Evolutionary conservation across 2,797 vertebrate genomes (phyloP), one percentile per base, ranked within the genome.

Genomic region (Nasua narica): DNA sequence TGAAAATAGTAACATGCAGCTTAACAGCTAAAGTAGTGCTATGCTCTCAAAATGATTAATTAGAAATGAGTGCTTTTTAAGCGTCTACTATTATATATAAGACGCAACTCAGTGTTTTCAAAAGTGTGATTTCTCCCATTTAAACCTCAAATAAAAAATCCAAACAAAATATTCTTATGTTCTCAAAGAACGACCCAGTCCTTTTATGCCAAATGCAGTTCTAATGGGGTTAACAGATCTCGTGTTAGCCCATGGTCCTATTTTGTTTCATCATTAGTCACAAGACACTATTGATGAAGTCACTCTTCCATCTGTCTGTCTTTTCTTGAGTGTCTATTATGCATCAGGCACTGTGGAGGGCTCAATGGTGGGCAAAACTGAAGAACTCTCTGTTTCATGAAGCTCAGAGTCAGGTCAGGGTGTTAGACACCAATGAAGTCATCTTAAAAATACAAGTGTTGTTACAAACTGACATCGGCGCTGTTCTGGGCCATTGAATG

Each of bases 1-100:
- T 29, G 27, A 94, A 95, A 95, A 98, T 76, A 96, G 96, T 70
- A 93, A 86, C 87, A 79, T 43, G 69, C 40, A 54, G 79, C 79
- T 92, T 95, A 85, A 69, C 94, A 82, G 79, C 70, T 83, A 62
- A 43, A 88, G 62, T 32, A 85, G 62, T 8, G 29, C 29, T 70
- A 25, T 0, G 5, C 35, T 91, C 79, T 72, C 86, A 91, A 95
- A 81, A 76, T 37, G n/a, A 94, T 79, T 92, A 84, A 93, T 88
- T 87, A 67, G 46, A 92, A 92, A 88, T 43, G 40, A 76, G 67
- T 77, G 58, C 35, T 85, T 87, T 90, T 77, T 56, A 54, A 94
- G 37, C 15, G 14, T 37, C 86, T 89, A 50, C 88, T 82, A 37
- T 8, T 50, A 87, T 29, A n/a, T 5, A 37, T 7, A 81, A 67